Evolutionary conservation across 1,140 invertebrate genomes (phyloP).

Genomic region (Diuraphis noxia): DNA sequence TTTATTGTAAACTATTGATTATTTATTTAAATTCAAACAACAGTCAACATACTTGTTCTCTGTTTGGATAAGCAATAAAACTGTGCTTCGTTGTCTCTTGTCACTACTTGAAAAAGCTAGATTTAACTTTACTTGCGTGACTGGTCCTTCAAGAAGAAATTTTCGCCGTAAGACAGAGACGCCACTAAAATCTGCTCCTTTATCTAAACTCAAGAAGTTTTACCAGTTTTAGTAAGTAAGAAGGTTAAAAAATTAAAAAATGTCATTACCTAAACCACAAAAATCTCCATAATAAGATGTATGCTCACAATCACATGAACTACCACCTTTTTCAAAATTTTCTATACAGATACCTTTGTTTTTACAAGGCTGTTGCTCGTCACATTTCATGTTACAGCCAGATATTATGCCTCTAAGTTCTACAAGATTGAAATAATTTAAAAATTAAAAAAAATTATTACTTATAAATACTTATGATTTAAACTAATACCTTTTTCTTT

Average conservation of each 20-base stretch:
- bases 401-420: constrained; percentile 71
- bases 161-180: constrained; percentile 78
- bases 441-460: background rate
- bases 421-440: constrained; percentile 55
- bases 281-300: constrained; percentile 84
- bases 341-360: constrained; percentile 87
- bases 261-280: constrained; percentile 65
- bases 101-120: constrained; percentile 81
- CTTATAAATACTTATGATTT: background rate
- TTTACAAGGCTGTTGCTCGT: constrained; percentile 76
- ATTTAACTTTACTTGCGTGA: constrained; percentile 76
- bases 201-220: constrained; percentile 59
- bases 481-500: constrained; percentile 33
- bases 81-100: constrained; percentile 73
- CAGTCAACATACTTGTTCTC: constrained; percentile 76
- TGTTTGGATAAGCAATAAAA: constrained; percentile 76
- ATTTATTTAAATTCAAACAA: background rate
- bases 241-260: background rate
- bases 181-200: constrained; percentile 84
- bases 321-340: constrained; percentile 81
- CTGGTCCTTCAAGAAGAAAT: constrained; percentile 71
- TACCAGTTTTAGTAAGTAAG: background rate
- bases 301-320: constrained; percentile 82
- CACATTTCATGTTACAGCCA: constrained; percentile 87
- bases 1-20: background rate